Evolutionary conservation across 2,113 vertebrate species (phyloP).

Genomic region (Ginglymostoma cirratum): DNA sequence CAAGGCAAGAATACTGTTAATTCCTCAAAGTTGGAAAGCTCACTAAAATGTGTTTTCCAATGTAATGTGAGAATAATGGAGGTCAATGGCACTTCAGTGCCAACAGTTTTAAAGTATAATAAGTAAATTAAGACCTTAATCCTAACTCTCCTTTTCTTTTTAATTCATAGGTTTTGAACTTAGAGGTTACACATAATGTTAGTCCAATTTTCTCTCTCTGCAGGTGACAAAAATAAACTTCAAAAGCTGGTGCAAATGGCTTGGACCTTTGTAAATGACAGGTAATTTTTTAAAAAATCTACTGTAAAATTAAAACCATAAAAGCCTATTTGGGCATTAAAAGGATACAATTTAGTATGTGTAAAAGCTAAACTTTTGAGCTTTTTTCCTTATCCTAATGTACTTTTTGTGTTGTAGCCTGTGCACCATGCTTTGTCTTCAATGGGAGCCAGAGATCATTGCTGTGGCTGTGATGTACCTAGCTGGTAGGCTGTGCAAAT

Average conservation of each 20-base stretch:
- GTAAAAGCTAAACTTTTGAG: too few species aligned
- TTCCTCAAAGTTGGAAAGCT: background rate
- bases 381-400: background rate
- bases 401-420: conserved; percentile 59
- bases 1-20: background rate
- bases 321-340: background rate
- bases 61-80: background rate
- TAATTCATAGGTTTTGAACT: conserved; percentile 35
- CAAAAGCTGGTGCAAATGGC: conserved; percentile 98
- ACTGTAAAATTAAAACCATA: background rate
- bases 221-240: conserved; percentile 96
- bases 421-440: conserved; percentile 92
- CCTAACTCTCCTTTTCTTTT: background rate
- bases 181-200: conserved; percentile 37
- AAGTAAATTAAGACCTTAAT: background rate
- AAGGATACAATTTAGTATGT: background rate
- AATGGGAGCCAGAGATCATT: conserved; percentile 98
- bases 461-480: conserved; percentile 97
- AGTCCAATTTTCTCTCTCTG: conserved; percentile 38
- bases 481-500: conserved; percentile 90
- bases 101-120: background rate
- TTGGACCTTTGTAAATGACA: conserved; percentile 98
- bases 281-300: conserved; percentile 52
- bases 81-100: background rate
- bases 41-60: background rate